phyloP scores from a whole-genome alignment of 2,888 invertebrate species.

The Cheiracanthium punctorium region DNA sequence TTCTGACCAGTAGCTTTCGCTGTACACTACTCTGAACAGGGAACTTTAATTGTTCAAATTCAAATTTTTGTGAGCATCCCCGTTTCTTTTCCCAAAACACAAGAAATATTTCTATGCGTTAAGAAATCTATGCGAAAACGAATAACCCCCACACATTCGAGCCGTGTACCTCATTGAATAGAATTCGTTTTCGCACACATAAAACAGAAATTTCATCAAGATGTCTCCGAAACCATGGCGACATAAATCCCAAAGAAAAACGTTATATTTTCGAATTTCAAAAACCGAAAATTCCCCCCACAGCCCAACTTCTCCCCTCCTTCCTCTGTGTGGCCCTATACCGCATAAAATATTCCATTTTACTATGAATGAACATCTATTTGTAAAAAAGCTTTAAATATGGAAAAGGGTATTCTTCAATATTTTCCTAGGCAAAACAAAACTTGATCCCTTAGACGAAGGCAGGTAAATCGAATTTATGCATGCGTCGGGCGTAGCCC shows the following conservation, averaged over 20 bases:
- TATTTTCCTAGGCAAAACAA: constrained; percentile 38
- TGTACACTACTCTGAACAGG: too few relatives aligned
- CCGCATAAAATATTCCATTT: constrained; percentile 68
- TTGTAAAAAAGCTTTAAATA: constrained; percentile 65
- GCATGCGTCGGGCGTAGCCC: constrained; percentile 31
- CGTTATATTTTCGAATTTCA: not conserved
- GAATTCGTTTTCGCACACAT: too few relatives aligned
- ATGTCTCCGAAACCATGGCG: not conserved
- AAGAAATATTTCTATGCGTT: too few relatives aligned
- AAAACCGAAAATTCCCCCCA: not conserved
- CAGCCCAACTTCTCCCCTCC: not conserved
- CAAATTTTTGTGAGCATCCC: too few relatives aligned
- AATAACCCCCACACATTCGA: too few relatives aligned
- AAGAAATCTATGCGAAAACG: too few relatives aligned
- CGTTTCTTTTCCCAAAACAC: too few relatives aligned
- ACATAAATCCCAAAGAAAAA: not conserved
- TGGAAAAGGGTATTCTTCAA: constrained; percentile 59
- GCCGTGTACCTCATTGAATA: too few relatives aligned
- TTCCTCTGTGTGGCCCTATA: not conserved
- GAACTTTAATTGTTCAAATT: too few relatives aligned
- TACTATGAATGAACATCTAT: constrained; percentile 55
- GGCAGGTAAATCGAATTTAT: constrained; percentile 65
- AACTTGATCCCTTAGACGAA: constrained; percentile 53
- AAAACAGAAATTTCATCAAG: too few relatives aligned
- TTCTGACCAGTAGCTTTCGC: too few relatives aligned